Evolutionary conservation across 2,113 vertebrate genomes (phyloP).

Genomic region (Columbina picui): DNA sequence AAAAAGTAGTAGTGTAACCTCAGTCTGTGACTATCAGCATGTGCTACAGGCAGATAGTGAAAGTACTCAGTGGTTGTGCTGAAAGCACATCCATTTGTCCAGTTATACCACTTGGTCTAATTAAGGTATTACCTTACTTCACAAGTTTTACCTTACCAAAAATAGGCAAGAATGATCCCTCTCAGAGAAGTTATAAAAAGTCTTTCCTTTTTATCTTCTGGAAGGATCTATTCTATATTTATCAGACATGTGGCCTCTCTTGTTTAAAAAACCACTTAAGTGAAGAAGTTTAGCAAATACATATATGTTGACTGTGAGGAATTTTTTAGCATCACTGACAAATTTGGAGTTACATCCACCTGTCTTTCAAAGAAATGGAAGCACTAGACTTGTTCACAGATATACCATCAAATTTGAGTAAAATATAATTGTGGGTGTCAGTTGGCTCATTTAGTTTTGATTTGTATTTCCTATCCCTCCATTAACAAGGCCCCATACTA

Average conservation of each 20-base stretch:
- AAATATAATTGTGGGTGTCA: not conserved
- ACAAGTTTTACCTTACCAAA: not conserved
- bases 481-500: not conserved
- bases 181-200: not conserved
- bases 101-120: not conserved
- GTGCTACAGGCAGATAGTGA: not conserved
- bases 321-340: not conserved
- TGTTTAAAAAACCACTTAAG: not conserved
- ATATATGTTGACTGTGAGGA: not conserved
- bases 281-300: not conserved
- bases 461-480: not conserved
- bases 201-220: not conserved
- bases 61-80: not conserved
- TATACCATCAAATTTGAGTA: not conserved
- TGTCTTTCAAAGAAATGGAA: not conserved
- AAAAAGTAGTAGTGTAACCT: not conserved
- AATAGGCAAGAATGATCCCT: not conserved
- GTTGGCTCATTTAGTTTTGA: not conserved
- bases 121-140: constrained; percentile 1
- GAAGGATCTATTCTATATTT: not conserved
- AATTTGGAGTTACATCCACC: not conserved
- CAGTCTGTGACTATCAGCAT: not conserved
- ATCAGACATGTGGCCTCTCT: not conserved
- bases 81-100: not conserved
- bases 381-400: not conserved